Conservation (phyloP, 1,140 invertebrate species). For the Dryas iulia region DNA sequence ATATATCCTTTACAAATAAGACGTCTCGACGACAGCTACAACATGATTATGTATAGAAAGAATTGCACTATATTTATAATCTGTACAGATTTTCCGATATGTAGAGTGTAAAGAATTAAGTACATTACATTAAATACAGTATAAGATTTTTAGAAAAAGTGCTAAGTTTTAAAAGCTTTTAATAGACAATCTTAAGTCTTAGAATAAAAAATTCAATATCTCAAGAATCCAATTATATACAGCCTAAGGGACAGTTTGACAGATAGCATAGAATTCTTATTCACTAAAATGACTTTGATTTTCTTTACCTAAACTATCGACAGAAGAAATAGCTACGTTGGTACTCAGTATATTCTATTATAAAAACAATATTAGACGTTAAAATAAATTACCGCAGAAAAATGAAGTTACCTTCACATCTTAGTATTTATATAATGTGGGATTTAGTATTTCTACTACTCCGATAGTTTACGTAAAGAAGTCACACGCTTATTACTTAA, state of each 20-base stretch:
- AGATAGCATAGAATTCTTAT: neutral
- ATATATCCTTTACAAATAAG: neutral
- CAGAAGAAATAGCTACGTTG: neutral
- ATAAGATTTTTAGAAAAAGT: slow-evolving; percentile 25
- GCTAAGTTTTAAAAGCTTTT: slow-evolving; percentile 26
- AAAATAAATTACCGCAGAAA: too few species aligned
- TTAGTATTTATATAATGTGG: neutral
- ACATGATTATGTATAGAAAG: slow-evolving; percentile 35
- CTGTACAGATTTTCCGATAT: slow-evolving; percentile 33
- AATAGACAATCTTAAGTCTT: slow-evolving; percentile 19
- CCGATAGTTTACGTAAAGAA: neutral
- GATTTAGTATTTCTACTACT: neutral
- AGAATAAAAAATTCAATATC: slow-evolving; percentile 15
- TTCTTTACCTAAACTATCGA: neutral
- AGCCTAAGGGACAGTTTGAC: slow-evolving; percentile 11
- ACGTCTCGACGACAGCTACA: neutral
- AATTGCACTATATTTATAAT: slow-evolving; percentile 33
- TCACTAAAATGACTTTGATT: neutral
- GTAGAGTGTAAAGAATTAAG: slow-evolving; percentile 23
- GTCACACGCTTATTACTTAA: neutral
- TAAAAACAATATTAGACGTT: neutral
- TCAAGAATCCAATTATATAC: slow-evolving; percentile 23
- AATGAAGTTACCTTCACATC: too few species aligned
- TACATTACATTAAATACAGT: slow-evolving; percentile 22
- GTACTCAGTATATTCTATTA: neutral